phyloP scores from a whole-genome alignment of 2,888 invertebrate species.

The Dicyrtoma fusca region DNA sequence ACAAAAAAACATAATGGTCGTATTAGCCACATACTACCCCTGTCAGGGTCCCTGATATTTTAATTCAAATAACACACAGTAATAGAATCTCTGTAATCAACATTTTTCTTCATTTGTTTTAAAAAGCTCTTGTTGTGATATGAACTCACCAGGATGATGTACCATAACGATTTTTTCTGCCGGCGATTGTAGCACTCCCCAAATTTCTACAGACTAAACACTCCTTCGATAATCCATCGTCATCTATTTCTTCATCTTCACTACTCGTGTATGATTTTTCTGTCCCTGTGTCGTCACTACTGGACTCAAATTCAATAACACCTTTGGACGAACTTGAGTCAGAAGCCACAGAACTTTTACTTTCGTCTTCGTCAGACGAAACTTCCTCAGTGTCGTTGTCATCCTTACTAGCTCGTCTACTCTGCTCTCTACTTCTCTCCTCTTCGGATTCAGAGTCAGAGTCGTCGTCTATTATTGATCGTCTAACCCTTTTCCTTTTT shows the following conservation, averaged over 20 bases:
- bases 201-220: constrained; percentile 43
- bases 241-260: constrained; percentile 32
- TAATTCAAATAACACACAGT: too few species aligned
- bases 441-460: constrained; percentile 11
- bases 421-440: neutral
- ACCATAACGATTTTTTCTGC: too few species aligned
- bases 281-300: constrained; percentile 4
- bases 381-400: neutral
- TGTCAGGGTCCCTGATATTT: too few species aligned
- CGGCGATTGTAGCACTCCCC: constrained; percentile 24
- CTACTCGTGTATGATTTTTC: constrained; percentile 28
- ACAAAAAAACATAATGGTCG: too few species aligned
- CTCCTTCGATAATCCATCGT: constrained; percentile 17
- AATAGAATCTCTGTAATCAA: too few species aligned
- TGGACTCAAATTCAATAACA: constrained; percentile 15
- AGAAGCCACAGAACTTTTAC: too few species aligned
- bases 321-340: constrained; percentile 9
- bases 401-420: neutral
- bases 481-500: neutral
- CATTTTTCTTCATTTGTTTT: too few species aligned
- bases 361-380: neutral
- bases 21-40: too few species aligned
- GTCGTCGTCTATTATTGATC: neutral
- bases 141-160: too few species aligned
- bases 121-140: too few species aligned